Percentiles rank a stretch among this genome's conserved stretches.
These are phyloP conservation scores for Drosophila biarmipes DNA, from an alignment of 1,140 invertebrate genomes.

Conservation along the genomic window DNA sequence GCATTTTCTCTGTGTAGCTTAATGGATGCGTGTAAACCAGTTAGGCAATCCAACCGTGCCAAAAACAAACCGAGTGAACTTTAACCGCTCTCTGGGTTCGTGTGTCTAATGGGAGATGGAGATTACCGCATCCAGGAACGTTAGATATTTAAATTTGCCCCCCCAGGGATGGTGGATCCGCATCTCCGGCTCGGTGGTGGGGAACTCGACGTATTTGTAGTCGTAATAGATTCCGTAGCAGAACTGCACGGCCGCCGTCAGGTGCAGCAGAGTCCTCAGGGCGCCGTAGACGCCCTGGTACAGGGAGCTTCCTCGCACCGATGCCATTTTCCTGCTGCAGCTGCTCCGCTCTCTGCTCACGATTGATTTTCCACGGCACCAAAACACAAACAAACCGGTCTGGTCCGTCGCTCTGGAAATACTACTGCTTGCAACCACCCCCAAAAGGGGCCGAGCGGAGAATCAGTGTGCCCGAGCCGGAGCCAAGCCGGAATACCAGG, in stretches of 20 bases:
- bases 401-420: constrained; percentile 18
- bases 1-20: constrained; percentile 12
- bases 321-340: constrained; percentile 29
- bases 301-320: constrained; percentile 65
- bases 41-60: constrained; percentile 14
- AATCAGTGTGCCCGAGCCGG: constrained; percentile 5
- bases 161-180: constrained; percentile 85
- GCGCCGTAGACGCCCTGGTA: constrained; percentile 73
- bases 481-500: background rate
- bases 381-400: constrained; percentile 44
- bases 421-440: constrained; percentile 14
- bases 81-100: constrained; percentile 11
- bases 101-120: constrained; percentile 52
- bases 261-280: constrained; percentile 87
- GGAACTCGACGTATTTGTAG: constrained; percentile 88
- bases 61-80: constrained; percentile 21
- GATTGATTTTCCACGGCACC: constrained; percentile 72
- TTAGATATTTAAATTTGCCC: constrained; percentile 95
- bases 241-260: constrained; percentile 88
- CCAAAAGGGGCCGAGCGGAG: constrained; percentile 3
- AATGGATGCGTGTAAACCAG: constrained; percentile 28
- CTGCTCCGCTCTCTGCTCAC: constrained; percentile 16
- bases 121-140: constrained; percentile 92
- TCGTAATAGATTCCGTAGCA: constrained; percentile 91
- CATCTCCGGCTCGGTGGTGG: constrained; percentile 84